Percentiles rank a stretch among this genome's conserved stretches.
Conservation (phyloP, 1,140 invertebrate species). For the Arion vulgaris region DNA sequence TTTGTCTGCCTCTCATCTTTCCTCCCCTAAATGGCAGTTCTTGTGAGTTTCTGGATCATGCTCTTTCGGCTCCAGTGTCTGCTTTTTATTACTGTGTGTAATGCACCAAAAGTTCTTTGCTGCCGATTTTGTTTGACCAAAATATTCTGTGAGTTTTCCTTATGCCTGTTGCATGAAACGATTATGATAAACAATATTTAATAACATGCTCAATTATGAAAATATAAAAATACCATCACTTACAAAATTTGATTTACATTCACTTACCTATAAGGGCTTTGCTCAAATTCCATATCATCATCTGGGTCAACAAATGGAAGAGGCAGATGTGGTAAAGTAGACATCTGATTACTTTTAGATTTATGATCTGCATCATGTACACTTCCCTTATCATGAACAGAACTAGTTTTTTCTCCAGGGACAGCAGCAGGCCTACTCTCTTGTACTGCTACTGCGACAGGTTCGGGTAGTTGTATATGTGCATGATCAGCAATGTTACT, state of each 20-base stretch:
- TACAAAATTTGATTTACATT: neutral
- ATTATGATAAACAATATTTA: too few species aligned
- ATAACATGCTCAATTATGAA: too few species aligned
- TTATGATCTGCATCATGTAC: conserved; percentile 1
- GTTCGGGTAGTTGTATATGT: neutral
- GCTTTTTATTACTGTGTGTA: too few species aligned
- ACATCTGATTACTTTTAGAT: conserved; percentile 33
- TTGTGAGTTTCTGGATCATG: too few species aligned
- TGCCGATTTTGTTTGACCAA: too few species aligned
- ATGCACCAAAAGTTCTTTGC: too few species aligned
- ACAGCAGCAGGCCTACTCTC: neutral
- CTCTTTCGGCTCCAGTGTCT: too few species aligned
- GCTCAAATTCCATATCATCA: conserved; percentile 55
- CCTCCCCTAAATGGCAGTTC: too few species aligned
- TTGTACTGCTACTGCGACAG: neutral
- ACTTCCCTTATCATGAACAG: conserved; percentile 1
- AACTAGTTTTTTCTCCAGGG: neutral
- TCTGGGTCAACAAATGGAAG: conserved; percentile 59
- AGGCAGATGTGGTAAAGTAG: conserved; percentile 56
- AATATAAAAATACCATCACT: too few species aligned
- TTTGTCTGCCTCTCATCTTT: too few species aligned
- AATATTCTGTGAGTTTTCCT: too few species aligned
- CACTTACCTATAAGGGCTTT: conserved; percentile 62
- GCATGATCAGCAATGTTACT: neutral
- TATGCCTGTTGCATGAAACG: too few species aligned